A percentile compares a stretch with the other conserved stretches of the same genome.
Conservation (phyloP, 1,140 invertebrate species). For the Steinernema feltiae region DNA sequence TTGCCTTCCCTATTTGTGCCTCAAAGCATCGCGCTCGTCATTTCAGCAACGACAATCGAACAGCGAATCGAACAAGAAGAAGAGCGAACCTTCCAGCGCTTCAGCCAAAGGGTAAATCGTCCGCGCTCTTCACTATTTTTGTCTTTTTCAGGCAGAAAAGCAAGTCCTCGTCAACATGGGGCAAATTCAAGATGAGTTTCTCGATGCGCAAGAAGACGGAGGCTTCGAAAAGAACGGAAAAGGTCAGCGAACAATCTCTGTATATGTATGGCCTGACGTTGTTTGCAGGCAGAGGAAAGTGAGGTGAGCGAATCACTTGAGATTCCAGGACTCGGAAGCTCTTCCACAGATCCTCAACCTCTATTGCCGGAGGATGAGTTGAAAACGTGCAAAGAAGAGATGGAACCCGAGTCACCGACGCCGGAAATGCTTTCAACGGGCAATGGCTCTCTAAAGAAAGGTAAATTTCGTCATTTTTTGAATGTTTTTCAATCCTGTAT, state of each 20-base stretch:
- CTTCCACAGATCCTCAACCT: too few species aligned
- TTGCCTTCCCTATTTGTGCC: not conserved
- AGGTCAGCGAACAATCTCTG: not conserved
- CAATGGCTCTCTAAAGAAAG: too few species aligned
- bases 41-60: not conserved
- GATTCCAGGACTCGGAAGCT: not conserved
- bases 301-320: not conserved
- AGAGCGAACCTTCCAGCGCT: not conserved
- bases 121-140: too few species aligned
- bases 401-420: too few species aligned
- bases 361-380: not conserved
- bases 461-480: too few species aligned
- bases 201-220: not conserved
- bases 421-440: too few species aligned
- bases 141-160: not conserved
- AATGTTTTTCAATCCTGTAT: too few species aligned
- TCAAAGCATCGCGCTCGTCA: not conserved
- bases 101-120: not conserved
- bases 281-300: not conserved
- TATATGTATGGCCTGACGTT: not conserved
- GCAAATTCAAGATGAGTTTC: not conserved
- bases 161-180: not conserved
- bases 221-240: not conserved
- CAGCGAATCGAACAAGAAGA: not conserved
- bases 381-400: not conserved